Evolutionary conservation across 1,140 invertebrate genomes (phyloP), one percentile per base, ranked within the genome.

Genomic region (Drosophila nasuta): DNA sequence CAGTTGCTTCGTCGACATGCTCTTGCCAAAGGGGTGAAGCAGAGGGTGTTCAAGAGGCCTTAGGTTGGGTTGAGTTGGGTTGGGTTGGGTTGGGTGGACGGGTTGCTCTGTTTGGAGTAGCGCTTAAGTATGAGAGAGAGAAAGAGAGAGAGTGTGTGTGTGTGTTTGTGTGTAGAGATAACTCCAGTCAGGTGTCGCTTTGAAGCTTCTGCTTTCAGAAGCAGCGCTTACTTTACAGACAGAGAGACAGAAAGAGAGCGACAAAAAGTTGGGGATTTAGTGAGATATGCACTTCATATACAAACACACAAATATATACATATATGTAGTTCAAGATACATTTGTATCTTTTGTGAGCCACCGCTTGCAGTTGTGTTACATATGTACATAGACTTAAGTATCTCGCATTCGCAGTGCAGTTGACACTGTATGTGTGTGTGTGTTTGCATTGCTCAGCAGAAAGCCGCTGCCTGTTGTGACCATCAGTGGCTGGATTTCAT

Each of bases 371-470:
- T 38, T 52, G 17, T 52, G 17, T 57, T 49, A 57, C 35, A 57
- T 56, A 62, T 13, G 57, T 56, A 59, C 54, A 62, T 64, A 57
- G 59, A 70, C 35, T 52, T 58, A 20, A 45, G 54, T 75, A 28
- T 59, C 20, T 48, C 35, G 63, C 35, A 59, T 13, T 60, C 35
- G 52, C 35, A 28, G 10, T 28, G 64, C 20, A 52, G 56, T 68
- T 51, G 35, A 54, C 69, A 71, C 51, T 88, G 33, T 52, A n/a
- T 46, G 5, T 48, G 46, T 15, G 46, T 33, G 51, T 33, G 11
- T 54, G 77, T 80, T 83, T 88, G 73, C 83, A 72, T 79, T 83
- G 80, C 81, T 88, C 83, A 83, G 77, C 77, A 73, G 75, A 78
- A 80, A 80, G 70, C 77, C 64, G 35, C 43, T 65, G 76, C 74